Conservation (phyloP, 1,140 invertebrate species). For the Drosophila teissieri region DNA sequence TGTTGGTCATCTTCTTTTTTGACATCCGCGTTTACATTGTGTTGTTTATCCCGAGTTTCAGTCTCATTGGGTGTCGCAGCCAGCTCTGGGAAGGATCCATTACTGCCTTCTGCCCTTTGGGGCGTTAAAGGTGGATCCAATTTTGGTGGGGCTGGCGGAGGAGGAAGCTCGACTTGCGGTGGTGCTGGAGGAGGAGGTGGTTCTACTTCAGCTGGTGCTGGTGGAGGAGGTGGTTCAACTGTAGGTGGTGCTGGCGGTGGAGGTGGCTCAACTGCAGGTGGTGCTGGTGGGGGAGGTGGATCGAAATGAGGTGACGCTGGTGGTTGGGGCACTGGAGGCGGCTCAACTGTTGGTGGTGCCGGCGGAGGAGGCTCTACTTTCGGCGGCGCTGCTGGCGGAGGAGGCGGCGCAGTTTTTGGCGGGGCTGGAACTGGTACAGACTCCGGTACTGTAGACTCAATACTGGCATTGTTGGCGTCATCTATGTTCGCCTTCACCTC, state of each 20-base stretch:
- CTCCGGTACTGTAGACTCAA: slow-evolving; percentile 12
- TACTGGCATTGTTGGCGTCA: slow-evolving; percentile 39
- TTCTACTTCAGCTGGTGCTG: slow-evolving; percentile 16
- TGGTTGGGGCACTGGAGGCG: slow-evolving; percentile 11
- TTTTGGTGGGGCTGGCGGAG: background rate
- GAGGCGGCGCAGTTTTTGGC: background rate
- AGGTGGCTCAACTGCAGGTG: background rate
- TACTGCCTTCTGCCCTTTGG: slow-evolving; percentile 1
- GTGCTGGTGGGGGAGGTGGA: background rate
- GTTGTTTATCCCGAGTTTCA: background rate
- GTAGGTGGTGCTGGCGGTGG: background rate
- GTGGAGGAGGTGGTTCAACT: slow-evolving; percentile 10
- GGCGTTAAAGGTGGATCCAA: background rate
- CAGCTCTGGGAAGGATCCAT: background rate
- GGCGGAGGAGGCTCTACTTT: slow-evolving; percentile 3
- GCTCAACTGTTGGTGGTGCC: slow-evolving; percentile 1
- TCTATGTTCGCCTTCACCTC: slow-evolving; percentile 66
- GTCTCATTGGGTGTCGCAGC: background rate
- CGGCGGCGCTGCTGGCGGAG: slow-evolving; percentile 11
- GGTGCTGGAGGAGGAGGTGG: background rate
- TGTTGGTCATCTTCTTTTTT: background rate
- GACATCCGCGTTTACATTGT: background rate
- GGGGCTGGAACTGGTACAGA: background rate
- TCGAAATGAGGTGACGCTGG: slow-evolving; percentile 5
- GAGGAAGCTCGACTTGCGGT: background rate